Conservation (phyloP, 2,113 vertebrate species). For the Gasterosteus aculeatus region DNA sequence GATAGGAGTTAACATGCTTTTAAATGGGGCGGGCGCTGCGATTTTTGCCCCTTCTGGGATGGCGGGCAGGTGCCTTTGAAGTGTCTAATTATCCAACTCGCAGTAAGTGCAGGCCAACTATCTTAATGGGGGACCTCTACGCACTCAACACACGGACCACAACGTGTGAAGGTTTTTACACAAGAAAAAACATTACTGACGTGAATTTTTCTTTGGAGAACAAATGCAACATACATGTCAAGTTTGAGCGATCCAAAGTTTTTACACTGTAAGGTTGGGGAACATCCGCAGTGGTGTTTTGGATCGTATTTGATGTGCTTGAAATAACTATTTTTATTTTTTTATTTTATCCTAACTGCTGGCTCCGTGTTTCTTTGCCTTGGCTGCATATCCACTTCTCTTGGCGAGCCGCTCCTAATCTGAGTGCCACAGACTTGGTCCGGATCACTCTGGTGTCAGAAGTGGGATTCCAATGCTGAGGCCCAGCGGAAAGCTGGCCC, state of each 20-base stretch:
- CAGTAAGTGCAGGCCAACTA: conserved; percentile 72
- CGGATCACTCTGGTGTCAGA: conserved; percentile 72
- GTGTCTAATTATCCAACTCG: conserved; percentile 82
- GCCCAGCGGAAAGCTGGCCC: conserved; percentile 76
- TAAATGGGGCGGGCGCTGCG: conserved; percentile 71
- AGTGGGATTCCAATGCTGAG: conserved; percentile 72
- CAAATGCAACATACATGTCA: neutral
- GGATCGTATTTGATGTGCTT: conserved; percentile 50
- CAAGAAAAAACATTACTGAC: neutral
- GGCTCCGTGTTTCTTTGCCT: conserved; percentile 69
- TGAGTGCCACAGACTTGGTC: conserved; percentile 78
- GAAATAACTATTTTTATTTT: conserved; percentile 57
- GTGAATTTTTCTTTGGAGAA: neutral
- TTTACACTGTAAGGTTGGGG: conserved; percentile 48
- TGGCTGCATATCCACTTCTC: conserved; percentile 73
- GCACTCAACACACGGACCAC: conserved; percentile 9
- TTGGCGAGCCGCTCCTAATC: conserved; percentile 77
- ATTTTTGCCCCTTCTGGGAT: conserved; percentile 71
- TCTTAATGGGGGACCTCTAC: conserved; percentile 65
- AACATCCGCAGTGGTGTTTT: conserved; percentile 46
- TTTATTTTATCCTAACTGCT: conserved; percentile 63
- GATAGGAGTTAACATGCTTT: conserved; percentile 85
- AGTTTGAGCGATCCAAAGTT: conserved; percentile 31
- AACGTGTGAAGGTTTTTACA: conserved; percentile 17
- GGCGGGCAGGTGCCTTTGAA: conserved; percentile 82